Conservation (phyloP, 2,797 vertebrate genomes). For the Bucorvus abyssinicus region DNA sequence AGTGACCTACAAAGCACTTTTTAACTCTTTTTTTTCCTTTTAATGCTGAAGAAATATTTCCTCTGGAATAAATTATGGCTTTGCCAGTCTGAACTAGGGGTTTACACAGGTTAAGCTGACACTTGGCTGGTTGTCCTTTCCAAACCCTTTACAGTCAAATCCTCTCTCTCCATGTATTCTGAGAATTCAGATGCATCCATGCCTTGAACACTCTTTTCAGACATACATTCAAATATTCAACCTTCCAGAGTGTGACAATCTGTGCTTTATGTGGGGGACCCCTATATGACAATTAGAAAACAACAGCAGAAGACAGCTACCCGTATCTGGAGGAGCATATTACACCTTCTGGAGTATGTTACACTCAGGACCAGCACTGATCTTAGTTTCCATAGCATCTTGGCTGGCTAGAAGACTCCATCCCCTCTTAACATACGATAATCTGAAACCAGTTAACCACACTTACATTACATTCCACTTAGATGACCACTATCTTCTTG, state of each 20-base stretch:
- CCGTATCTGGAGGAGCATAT: background rate
- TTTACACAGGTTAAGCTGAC: background rate
- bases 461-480: background rate
- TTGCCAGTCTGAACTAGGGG: background rate
- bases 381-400: background rate
- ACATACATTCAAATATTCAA: background rate
- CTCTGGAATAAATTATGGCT: background rate
- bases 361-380: background rate
- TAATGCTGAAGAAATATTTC: background rate
- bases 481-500: background rate
- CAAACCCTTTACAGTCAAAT: background rate
- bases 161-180: background rate
- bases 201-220: background rate
- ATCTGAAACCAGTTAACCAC: background rate
- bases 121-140: background rate
- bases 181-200: background rate
- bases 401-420: background rate
- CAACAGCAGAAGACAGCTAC: background rate
- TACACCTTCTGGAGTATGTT: background rate
- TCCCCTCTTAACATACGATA: accelerated
- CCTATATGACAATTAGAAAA: background rate
- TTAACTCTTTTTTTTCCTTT: background rate
- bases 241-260: background rate
- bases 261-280: background rate
- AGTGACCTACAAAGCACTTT: background rate